Evolutionary conservation across 2,888 invertebrate species (phyloP), one percentile per base, ranked within the genome.

Genomic region (Drosophila mercatorum): DNA sequence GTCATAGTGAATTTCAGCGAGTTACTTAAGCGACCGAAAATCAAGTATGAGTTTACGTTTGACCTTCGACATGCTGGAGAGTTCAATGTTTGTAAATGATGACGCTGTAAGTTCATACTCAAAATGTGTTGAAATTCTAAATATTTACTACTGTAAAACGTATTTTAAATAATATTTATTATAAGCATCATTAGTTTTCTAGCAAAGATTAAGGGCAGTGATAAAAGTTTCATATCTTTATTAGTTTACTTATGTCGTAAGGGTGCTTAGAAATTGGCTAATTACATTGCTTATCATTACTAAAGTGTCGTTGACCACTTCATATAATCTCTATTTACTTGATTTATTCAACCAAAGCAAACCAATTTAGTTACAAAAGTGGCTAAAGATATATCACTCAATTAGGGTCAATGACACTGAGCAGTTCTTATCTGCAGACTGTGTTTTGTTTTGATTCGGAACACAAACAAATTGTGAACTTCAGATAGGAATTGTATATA

Each of bases 51-150:
- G 10, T 14, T 12, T 14, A 7, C 11, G 6, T 26, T 12, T 7
- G 12, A 12, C 12, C 44, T 46, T 46, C 11, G 5, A 26, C 12
- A 3, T 43, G 2, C 17, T 43, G 0, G 1, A 8, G 43, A 17
- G 43, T 10, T 43, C n/a, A 44, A 41, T 7, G 36, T 52, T 52
- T 22, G 36, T 36, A n/a, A 49, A 43, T 43, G 17, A 43, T 43
- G 43, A 17, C 43, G 17, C 0, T 12, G 4, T 0, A 6, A 6
- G 46, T 26, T 14, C 17, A 17, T 17, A 17, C 17, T 17, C 17
- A 17, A 17, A 11, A 14, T 26, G 5, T 46, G 12, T 12, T 22
- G 12, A 46, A 3, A 46, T 1, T 12, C 3, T 46, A 14, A 14
- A 46, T 28, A 22, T 22, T 12, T 28, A 4, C 2, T 28, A 2